These are phyloP conservation scores for Lagocephalus sceleratus DNA, from an alignment of 2,797 vertebrate species.

Conservation along the genomic window DNA sequence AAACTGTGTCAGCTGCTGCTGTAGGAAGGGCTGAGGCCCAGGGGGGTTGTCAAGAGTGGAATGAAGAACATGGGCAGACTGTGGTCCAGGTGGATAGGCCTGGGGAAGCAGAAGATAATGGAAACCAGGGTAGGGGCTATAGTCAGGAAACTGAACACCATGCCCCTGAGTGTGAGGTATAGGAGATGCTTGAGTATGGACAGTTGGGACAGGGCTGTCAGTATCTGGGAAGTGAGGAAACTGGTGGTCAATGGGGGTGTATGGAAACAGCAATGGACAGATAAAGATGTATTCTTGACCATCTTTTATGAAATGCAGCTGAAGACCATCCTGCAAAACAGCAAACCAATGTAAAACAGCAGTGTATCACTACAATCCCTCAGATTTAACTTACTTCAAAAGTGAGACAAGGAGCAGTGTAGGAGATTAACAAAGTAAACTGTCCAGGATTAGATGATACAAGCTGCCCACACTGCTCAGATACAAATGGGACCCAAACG, in stretches of 20 bases:
- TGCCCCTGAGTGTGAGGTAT: conserved; percentile 20
- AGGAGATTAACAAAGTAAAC: conserved; percentile 48
- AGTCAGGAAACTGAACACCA: conserved; percentile 14
- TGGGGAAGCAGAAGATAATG: conserved; percentile 31
- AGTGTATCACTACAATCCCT: background rate
- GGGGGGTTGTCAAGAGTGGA: conserved; percentile 18
- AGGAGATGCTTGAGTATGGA: conserved; percentile 17
- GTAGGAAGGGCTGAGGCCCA: conserved; percentile 6
- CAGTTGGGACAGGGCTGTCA: background rate
- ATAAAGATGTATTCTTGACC: conserved; percentile 47
- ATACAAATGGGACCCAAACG: conserved; percentile 58
- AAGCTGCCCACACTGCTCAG: conserved; percentile 59
- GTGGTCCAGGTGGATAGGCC: conserved; percentile 22
- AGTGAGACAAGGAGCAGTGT: conserved; percentile 52
- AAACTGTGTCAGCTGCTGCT: conserved; percentile 1
- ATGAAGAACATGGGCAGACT: background rate
- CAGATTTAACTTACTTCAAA: conserved; percentile 48
- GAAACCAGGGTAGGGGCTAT: conserved; percentile 18
- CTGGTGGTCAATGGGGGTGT: conserved; percentile 13
- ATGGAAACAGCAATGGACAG: conserved; percentile 48
- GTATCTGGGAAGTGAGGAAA: conserved; percentile 21
- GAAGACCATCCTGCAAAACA: conserved; percentile 42
- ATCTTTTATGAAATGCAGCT: conserved; percentile 36
- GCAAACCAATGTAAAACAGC: background rate
- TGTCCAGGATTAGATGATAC: conserved; percentile 39